Evolutionary conservation across 2,888 invertebrate species (phyloP).

Genomic region (Rotaria macrura): DNA sequence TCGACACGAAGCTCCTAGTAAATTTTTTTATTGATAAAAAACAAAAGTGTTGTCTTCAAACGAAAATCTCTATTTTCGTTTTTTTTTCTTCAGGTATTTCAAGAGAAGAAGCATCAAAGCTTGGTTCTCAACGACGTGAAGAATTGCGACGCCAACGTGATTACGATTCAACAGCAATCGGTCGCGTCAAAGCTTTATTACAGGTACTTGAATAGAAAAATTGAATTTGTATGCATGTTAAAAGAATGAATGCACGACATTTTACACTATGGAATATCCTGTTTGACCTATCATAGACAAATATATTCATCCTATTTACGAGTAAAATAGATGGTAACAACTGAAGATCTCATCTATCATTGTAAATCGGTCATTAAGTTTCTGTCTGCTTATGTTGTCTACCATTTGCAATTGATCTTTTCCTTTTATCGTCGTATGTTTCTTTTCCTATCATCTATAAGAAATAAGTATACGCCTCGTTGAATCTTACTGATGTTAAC

Average conservation of each 20-base stretch:
- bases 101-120: constrained; percentile 27
- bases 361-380: not conserved
- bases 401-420: not conserved
- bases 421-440: not conserved
- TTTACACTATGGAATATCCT: not conserved
- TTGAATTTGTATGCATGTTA: not conserved
- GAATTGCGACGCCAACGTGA: constrained; percentile 33
- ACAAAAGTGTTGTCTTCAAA: no score
- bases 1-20: not conserved
- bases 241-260: not conserved
- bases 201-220: not conserved
- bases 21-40: not conserved
- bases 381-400: not conserved
- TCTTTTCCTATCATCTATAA: not conserved
- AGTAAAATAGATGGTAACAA: not conserved
- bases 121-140: constrained; percentile 33
- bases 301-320: not conserved
- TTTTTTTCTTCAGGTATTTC: constrained; percentile 22
- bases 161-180: not conserved
- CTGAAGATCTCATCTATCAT: not conserved
- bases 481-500: not conserved
- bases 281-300: no score
- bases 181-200: not conserved
- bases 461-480: not conserved
- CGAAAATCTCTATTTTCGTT: no score